phyloP scores from a whole-genome alignment of 1,140 invertebrate species.

The Drosophila leontia region DNA sequence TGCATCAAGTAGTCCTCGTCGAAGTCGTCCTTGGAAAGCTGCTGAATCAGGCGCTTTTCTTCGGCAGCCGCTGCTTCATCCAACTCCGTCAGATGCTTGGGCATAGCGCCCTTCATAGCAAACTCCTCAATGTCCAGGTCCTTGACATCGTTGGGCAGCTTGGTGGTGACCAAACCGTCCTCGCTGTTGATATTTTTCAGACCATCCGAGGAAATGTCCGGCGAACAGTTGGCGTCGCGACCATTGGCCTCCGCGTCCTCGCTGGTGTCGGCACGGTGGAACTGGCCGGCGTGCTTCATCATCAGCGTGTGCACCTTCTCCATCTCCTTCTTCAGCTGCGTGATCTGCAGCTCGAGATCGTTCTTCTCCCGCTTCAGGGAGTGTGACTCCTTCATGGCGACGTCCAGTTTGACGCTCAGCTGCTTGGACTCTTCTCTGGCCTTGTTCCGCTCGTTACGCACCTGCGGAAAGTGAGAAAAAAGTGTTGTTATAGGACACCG shows the following conservation, averaged over 20 bases:
- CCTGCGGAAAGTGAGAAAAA: slow-evolving; percentile 80
- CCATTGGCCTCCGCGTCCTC: slow-evolving; percentile 81
- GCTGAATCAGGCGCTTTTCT: slow-evolving; percentile 82
- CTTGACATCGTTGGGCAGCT: slow-evolving; percentile 71
- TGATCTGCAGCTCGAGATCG: slow-evolving; percentile 92
- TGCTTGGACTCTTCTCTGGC: slow-evolving; percentile 94
- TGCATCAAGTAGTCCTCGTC: slow-evolving; percentile 88
- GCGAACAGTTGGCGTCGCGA: slow-evolving; percentile 78
- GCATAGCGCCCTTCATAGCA: slow-evolving; percentile 86
- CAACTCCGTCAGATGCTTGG: slow-evolving; percentile 85
- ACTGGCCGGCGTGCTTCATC: slow-evolving; percentile 89
- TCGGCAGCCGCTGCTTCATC: slow-evolving; percentile 77
- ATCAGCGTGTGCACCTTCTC: slow-evolving; percentile 90
- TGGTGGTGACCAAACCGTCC: slow-evolving; percentile 85
- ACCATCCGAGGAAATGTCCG: slow-evolving; percentile 84
- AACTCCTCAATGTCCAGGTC: slow-evolving; percentile 88
- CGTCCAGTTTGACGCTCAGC: slow-evolving; percentile 92
- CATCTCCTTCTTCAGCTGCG: slow-evolving; percentile 92
- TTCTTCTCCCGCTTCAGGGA: slow-evolving; percentile 91
- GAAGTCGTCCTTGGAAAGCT: slow-evolving; percentile 85
- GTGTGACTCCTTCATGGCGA: slow-evolving; percentile 91
- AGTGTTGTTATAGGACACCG: slow-evolving; percentile 35
- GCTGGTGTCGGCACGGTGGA: slow-evolving; percentile 85
- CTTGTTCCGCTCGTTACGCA: slow-evolving; percentile 93
- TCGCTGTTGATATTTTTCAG: slow-evolving; percentile 85